phyloP scores from a whole-genome alignment of 2,797 vertebrate genomes.

The Esox lucius region DNA sequence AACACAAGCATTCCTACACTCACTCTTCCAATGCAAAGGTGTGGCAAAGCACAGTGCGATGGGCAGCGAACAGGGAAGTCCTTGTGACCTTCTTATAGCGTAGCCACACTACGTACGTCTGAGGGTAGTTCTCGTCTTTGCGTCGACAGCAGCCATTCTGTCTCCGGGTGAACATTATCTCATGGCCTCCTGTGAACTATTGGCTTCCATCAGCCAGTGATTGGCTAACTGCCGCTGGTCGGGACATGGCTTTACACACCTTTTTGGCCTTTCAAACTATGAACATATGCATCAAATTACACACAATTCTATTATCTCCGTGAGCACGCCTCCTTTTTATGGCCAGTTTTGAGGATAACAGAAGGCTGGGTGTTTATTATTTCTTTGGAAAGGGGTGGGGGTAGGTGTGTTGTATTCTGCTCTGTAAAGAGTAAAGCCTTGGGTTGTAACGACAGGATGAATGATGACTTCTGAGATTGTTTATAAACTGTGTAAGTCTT shows the following conservation, averaged over 20 bases:
- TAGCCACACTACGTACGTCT: neutral
- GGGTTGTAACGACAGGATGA: constrained; percentile 5
- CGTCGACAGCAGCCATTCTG: neutral
- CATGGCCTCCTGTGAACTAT: neutral
- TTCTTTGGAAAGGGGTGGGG: neutral
- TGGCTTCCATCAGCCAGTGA: neutral
- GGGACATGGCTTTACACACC: neutral
- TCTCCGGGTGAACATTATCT: neutral
- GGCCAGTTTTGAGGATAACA: neutral
- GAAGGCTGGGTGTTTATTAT: neutral
- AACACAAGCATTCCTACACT: neutral
- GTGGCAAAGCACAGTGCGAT: neutral
- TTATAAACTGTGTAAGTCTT: constrained; percentile 67
- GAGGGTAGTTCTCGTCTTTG: neutral
- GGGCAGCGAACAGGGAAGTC: neutral
- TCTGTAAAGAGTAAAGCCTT: constrained; percentile 46
- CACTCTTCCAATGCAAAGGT: neutral
- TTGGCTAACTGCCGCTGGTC: neutral
- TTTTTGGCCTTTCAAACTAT: neutral
- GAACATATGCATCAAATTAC: constrained; percentile 2
- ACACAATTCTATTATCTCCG: neutral
- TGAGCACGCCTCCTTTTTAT: constrained; percentile 10
- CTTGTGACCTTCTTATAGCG: neutral
- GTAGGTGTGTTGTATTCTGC: constrained; percentile 43
- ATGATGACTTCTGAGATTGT: constrained; percentile 39